Evolutionary conservation across 64 coral and sea anemone species (phyloP).

Genomic region (Acropora yongei): DNA sequence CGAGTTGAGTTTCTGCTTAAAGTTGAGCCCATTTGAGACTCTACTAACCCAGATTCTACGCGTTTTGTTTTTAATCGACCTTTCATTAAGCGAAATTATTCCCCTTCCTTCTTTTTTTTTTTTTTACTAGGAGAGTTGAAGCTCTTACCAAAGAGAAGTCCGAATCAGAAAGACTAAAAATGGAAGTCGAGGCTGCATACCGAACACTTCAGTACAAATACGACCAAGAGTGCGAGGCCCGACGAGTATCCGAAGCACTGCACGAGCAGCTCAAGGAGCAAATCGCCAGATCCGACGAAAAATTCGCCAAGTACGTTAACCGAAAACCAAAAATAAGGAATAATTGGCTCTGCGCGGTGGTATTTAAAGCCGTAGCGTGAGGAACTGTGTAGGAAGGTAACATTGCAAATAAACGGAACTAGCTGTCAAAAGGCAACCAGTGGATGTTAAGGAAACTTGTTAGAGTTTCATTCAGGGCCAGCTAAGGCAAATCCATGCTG

Average conservation of each 20-base stretch:
- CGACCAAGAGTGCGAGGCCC: conserved; percentile 84
- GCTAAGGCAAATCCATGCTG: too few relatives aligned
- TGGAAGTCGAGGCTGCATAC: conserved; percentile 77
- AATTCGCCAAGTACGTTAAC: conserved; percentile 81
- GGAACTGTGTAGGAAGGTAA: too few relatives aligned
- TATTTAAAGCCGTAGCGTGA: too few relatives aligned
- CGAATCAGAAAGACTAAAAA: conserved; percentile 63
- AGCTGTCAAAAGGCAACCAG: too few relatives aligned
- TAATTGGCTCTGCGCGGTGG: background rate
- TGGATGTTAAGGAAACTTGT: too few relatives aligned
- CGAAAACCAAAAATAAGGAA: background rate
- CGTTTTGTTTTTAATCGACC: too few relatives aligned
- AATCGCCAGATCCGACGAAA: conserved; percentile 92
- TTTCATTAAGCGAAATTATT: background rate
- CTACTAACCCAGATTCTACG: too few relatives aligned
- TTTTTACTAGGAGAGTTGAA: conserved; percentile 75
- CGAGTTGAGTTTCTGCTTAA: too few relatives aligned
- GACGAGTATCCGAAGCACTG: conserved; percentile 85
- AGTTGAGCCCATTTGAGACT: too few relatives aligned
- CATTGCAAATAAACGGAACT: too few relatives aligned
- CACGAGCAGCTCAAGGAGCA: conserved; percentile 84
- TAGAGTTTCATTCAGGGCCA: too few relatives aligned
- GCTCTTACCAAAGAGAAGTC: conserved; percentile 73
- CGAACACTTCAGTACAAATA: conserved; percentile 85
- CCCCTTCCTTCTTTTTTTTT: background rate